Conservation (phyloP, 2,888 invertebrate species). For the Luperina nickerlii region DNA sequence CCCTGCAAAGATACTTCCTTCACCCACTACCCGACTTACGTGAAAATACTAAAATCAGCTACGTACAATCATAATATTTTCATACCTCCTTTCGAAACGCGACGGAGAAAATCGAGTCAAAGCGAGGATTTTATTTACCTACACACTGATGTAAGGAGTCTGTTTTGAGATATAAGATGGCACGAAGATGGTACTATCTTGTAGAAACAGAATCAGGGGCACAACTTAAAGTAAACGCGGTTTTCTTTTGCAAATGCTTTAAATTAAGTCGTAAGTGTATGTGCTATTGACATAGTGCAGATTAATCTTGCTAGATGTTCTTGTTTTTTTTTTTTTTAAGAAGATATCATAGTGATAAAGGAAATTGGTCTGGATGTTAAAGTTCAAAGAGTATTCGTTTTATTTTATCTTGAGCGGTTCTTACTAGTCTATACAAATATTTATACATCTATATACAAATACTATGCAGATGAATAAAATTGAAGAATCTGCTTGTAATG, state of each 20-base stretch:
- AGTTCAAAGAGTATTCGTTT: neutral
- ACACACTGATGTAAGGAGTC: slow-evolving; percentile 62
- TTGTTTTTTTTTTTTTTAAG: neutral
- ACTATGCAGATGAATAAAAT: too few relatives aligned
- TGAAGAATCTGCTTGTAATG: too few relatives aligned
- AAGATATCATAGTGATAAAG: neutral
- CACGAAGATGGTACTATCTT: slow-evolving; percentile 12
- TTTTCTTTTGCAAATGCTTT: slow-evolving; percentile 63
- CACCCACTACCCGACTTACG: slow-evolving; percentile 39
- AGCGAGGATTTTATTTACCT: slow-evolving; percentile 70
- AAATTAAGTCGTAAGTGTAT: slow-evolving; percentile 59
- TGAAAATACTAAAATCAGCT: slow-evolving; percentile 21
- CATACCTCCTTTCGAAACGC: slow-evolving; percentile 46
- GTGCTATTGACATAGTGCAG: slow-evolving; percentile 13
- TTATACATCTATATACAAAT: too few relatives aligned
- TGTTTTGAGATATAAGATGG: slow-evolving; percentile 63
- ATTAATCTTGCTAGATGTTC: neutral
- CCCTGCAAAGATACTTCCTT: slow-evolving; percentile 5
- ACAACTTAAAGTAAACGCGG: slow-evolving; percentile 43
- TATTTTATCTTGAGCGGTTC: neutral
- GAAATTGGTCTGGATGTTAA: slow-evolving; percentile 18
- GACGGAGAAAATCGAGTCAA: slow-evolving; percentile 67
- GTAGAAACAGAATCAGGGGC: slow-evolving; percentile 18
- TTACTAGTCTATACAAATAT: neutral
- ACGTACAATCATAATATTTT: slow-evolving; percentile 62